A percentile compares a stretch with the other conserved stretches of the same genome.
These are phyloP conservation scores for Cydia fagiglandana DNA, from an alignment of 1,140 invertebrate genomes.

Conservation along the genomic window DNA sequence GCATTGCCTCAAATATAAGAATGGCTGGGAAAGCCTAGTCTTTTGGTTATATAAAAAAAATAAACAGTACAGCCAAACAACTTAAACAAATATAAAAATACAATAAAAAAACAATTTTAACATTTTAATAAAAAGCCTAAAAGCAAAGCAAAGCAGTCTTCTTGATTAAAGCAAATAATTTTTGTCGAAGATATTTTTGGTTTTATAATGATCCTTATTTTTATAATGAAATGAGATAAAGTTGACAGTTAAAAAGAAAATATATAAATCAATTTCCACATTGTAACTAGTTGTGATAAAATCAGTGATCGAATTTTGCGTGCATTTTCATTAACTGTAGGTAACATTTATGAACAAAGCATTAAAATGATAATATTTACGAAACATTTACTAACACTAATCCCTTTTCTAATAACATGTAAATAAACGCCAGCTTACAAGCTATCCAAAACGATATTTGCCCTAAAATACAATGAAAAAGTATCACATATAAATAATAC, in stretches of 20 bases:
- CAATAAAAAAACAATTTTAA: background rate
- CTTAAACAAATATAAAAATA: slow-evolving; percentile 1
- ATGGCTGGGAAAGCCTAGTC: background rate
- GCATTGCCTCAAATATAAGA: slow-evolving; percentile 16
- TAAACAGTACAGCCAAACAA: background rate
- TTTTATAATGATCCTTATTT: background rate
- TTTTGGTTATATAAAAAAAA: background rate
- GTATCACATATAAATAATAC: slow-evolving; percentile 28
- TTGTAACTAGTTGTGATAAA: background rate
- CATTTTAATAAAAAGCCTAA: slow-evolving; percentile 4
- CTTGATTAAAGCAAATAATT: background rate
- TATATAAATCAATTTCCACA: background rate
- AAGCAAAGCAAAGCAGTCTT: slow-evolving; percentile 23
- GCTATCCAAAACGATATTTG: background rate
- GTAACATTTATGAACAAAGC: too few species aligned
- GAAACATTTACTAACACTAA: background rate
- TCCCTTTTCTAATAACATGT: background rate
- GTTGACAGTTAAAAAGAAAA: background rate
- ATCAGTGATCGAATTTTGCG: background rate
- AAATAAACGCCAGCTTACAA: background rate
- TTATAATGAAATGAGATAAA: background rate
- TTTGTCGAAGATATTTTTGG: background rate
- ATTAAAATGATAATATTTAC: background rate
- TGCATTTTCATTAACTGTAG: background rate
- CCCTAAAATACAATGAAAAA: slow-evolving; percentile 28